phyloP scores from a whole-genome alignment of 2,888 invertebrate genomes.

The Lottia scabra region DNA sequence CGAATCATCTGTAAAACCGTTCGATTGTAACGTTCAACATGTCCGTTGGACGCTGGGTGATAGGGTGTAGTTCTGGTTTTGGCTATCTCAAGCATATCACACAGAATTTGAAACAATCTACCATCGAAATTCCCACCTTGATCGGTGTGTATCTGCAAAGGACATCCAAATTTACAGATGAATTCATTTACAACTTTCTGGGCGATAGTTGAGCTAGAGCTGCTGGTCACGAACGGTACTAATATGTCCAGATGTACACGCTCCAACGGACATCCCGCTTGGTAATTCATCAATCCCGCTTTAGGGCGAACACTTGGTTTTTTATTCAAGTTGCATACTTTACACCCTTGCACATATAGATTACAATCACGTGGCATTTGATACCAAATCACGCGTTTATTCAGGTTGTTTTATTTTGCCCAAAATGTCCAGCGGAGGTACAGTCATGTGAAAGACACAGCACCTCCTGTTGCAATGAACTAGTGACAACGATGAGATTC shows the following conservation, averaged over 20 bases:
- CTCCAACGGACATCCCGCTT: slow-evolving; percentile 19
- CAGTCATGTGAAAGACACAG: slow-evolving; percentile 12
- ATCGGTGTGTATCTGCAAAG: slow-evolving; percentile 28
- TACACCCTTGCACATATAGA: slow-evolving; percentile 12
- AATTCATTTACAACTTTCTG: slow-evolving; percentile 9
- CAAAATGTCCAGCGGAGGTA: slow-evolving; percentile 1
- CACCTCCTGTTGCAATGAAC: neutral
- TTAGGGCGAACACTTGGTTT: neutral
- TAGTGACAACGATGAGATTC: slow-evolving; percentile 7
- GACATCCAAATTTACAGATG: slow-evolving; percentile 27
- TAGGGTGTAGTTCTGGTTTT: slow-evolving; percentile 30
- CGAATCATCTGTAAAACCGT: slow-evolving; percentile 20
- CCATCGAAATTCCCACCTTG: slow-evolving; percentile 26
- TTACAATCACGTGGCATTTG: slow-evolving; percentile 11
- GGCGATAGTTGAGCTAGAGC: slow-evolving; percentile 11
- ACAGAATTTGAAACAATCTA: slow-evolving; percentile 20
- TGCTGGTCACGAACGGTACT: slow-evolving; percentile 10
- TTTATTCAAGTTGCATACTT: slow-evolving; percentile 14
- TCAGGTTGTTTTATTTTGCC: slow-evolving; percentile 13
- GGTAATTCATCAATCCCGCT: slow-evolving; percentile 12
- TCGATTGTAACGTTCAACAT: slow-evolving; percentile 26
- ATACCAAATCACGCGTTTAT: slow-evolving; percentile 6
- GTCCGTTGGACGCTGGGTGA: slow-evolving; percentile 20
- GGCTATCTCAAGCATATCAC: slow-evolving; percentile 24
- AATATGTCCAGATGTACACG: slow-evolving; percentile 20